A percentile compares a stretch with the other conserved stretches of the same genome.
Conservation (phyloP, 2,113 vertebrate species). For the Origma solitaria region DNA sequence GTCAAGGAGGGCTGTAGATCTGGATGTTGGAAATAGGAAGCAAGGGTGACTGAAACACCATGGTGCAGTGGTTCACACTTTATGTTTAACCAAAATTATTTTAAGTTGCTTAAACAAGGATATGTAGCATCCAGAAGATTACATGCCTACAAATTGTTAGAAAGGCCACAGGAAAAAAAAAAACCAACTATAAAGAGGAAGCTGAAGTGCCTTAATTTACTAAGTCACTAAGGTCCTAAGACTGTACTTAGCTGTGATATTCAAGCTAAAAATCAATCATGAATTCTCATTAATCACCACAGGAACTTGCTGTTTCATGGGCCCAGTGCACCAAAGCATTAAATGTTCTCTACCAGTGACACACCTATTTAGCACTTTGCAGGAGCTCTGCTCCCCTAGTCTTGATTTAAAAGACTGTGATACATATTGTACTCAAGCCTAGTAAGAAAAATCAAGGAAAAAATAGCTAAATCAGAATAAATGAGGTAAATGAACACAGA, state of each 20-base stretch:
- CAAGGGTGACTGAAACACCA: slow-evolving; percentile 27
- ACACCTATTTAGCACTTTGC: not conserved
- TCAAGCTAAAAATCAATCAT: slow-evolving; percentile 26
- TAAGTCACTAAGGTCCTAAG: not conserved
- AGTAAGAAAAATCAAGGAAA: not conserved
- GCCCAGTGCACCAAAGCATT: not conserved
- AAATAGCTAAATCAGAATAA: not conserved
- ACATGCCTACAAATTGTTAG: slow-evolving; percentile 17
- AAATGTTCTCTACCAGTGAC: slow-evolving; percentile 7
- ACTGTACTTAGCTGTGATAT: slow-evolving; percentile 24
- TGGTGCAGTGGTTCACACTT: slow-evolving; percentile 26
- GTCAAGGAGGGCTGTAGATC: slow-evolving; percentile 50
- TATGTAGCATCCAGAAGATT: slow-evolving; percentile 38
- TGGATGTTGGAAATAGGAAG: slow-evolving; percentile 35
- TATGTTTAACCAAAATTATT: slow-evolving; percentile 56
- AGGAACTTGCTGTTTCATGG: slow-evolving; percentile 31
- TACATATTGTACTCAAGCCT: not conserved
- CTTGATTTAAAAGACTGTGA: slow-evolving; percentile 8
- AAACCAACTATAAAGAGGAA: slow-evolving; percentile 16
- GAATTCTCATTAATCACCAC: slow-evolving; percentile 46
- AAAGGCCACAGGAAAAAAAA: slow-evolving; percentile 33
- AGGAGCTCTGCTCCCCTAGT: not conserved
- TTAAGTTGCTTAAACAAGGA: slow-evolving; percentile 36
- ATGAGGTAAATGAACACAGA: not conserved
- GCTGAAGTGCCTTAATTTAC: slow-evolving; percentile 41